Evolutionary conservation across 1,140 invertebrate genomes (phyloP).

Genomic region (Papilio xuthus): DNA sequence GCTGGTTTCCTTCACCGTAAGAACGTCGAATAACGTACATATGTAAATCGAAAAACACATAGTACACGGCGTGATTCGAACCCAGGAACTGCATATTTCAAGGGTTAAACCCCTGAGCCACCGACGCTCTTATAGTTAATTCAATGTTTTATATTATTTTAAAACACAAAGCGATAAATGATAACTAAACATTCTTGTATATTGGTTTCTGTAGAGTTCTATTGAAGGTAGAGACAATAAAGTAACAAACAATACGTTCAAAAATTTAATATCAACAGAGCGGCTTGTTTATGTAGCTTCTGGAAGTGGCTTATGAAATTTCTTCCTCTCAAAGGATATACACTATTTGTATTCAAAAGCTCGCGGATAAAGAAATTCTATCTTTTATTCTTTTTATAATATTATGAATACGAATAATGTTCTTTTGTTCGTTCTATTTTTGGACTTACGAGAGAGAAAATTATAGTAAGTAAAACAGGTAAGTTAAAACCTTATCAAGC

Average conservation of each 20-base stretch:
- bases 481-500: too few species aligned
- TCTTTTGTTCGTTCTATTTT: not conserved
- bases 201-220: not conserved
- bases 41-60: too few species aligned
- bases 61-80: too few species aligned
- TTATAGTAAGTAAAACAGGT: not conserved
- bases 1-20: too few species aligned
- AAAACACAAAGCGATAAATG: not conserved
- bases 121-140: too few species aligned
- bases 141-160: not conserved
- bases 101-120: too few species aligned
- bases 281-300: conserved; percentile 8
- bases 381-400: not conserved
- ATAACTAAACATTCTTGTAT: not conserved
- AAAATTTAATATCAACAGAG: conserved; percentile 20
- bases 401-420: not conserved
- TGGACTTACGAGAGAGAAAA: not conserved
- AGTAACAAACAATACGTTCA: conserved; percentile 12
- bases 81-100: too few species aligned
- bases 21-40: too few species aligned
- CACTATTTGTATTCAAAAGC: conserved; percentile 2
- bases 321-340: conserved; percentile 4
- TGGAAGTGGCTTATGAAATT: conserved; percentile 18
- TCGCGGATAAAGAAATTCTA: not conserved
- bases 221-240: conserved; percentile 26